phyloP scores from a whole-genome alignment of 1,140 invertebrate genomes.

The Nasonia vitripennis region DNA sequence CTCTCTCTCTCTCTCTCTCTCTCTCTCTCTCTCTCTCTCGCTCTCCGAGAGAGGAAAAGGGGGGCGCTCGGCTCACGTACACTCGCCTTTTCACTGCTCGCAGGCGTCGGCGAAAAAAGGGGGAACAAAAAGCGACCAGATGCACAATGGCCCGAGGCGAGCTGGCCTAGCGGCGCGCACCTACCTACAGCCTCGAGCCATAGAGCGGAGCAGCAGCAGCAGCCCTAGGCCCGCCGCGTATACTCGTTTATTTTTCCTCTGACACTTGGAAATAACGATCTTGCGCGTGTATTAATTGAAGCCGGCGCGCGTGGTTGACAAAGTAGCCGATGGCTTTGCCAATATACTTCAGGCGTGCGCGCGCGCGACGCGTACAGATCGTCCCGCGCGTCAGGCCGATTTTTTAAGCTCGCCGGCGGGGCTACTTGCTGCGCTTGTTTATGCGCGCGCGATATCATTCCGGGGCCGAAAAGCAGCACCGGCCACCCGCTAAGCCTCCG shows the following conservation, averaged over 20 bases:
- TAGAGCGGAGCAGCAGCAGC: neutral
- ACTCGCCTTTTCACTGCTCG: conserved; percentile 2
- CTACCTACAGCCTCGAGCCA: neutral
- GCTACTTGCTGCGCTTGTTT: neutral
- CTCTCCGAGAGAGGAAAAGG: neutral
- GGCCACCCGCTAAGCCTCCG: neutral
- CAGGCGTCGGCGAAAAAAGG: conserved; percentile 2
- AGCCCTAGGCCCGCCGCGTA: neutral
- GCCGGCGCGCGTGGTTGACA: neutral
- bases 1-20: conserved; percentile 9
- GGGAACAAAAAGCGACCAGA: conserved; percentile 3
- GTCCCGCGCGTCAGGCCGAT: neutral
- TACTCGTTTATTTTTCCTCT: conserved; percentile 4
- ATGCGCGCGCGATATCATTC: neutral
- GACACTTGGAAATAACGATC: conserved; percentile 3
- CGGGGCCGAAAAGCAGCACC: neutral
- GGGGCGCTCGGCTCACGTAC: neutral
- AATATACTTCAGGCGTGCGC: neutral
- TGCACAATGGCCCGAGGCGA: neutral
- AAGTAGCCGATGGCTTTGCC: conserved; percentile 2
- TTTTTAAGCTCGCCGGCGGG: neutral
- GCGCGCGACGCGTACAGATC: neutral
- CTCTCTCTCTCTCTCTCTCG: conserved; percentile 15
- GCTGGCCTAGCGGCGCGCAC: neutral
- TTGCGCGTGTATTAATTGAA: neutral